Conservation (phyloP, 2,797 vertebrate species). For the Pogonophryne albipinna region DNA sequence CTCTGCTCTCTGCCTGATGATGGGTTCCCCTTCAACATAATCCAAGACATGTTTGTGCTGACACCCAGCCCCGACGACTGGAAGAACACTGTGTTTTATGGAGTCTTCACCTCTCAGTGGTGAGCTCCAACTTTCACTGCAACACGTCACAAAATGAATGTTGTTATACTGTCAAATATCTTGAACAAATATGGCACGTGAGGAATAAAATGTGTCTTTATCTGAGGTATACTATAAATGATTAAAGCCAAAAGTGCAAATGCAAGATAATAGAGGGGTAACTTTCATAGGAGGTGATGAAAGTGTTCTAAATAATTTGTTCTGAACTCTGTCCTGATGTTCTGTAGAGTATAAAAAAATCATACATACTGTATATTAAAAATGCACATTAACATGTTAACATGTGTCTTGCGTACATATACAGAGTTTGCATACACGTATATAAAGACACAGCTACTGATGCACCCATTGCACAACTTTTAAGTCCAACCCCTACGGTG, state of each 20-base stretch:
- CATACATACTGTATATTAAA: too few relatives aligned
- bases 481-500: too few relatives aligned
- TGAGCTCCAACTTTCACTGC: conserved; percentile 68
- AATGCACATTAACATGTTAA: too few relatives aligned
- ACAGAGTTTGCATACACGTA: too few relatives aligned
- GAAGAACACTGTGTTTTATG: conserved; percentile 92
- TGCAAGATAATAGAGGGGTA: neutral
- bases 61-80: conserved; percentile 87
- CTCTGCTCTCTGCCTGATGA: conserved; percentile 92
- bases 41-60: conserved; percentile 96
- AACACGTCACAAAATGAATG: neutral
- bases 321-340: too few relatives aligned
- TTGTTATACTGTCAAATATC: neutral
- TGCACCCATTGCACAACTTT: too few relatives aligned
- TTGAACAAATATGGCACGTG: neutral
- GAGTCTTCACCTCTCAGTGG: conserved; percentile 98
- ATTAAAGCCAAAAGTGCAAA: neutral
- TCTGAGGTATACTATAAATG: neutral
- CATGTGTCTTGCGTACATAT: too few relatives aligned
- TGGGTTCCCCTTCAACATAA: conserved; percentile 96
- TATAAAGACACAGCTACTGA: too few relatives aligned
- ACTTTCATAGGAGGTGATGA: neutral
- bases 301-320: too few relatives aligned
- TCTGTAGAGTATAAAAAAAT: too few relatives aligned
- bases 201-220: neutral